These are phyloP conservation scores for Larimichthys polyactis DNA, from an alignment of 2,113 vertebrate species.

Conservation along the genomic window DNA sequence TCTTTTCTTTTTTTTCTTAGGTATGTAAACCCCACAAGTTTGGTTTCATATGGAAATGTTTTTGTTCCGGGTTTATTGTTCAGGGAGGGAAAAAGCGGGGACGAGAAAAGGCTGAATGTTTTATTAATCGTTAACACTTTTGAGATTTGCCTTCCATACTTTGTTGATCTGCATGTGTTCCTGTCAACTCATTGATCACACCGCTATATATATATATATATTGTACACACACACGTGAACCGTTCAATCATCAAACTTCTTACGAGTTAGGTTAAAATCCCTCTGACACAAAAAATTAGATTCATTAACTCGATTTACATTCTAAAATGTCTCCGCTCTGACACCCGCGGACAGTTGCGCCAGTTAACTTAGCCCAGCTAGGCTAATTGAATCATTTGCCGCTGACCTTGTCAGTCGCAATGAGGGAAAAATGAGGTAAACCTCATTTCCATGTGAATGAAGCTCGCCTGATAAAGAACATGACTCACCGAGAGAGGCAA, in stretches of 20 bases:
- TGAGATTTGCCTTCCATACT: slow-evolving; percentile 66
- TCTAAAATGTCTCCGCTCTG: slow-evolving; percentile 22
- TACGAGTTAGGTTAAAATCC: neutral
- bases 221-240: slow-evolving; percentile 12
- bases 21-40: slow-evolving; percentile 81
- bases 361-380: slow-evolving; percentile 40
- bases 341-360: slow-evolving; percentile 35
- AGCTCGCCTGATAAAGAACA: slow-evolving; percentile 67
- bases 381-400: slow-evolving; percentile 72
- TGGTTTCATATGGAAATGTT: slow-evolving; percentile 80
- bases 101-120: slow-evolving; percentile 62
- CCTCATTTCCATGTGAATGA: slow-evolving; percentile 74
- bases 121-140: slow-evolving; percentile 64
- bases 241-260: slow-evolving; percentile 8
- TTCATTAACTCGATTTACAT: slow-evolving; percentile 40
- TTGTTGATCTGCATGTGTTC: slow-evolving; percentile 78
- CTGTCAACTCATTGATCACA: slow-evolving; percentile 52
- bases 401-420: slow-evolving; percentile 74
- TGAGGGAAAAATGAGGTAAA: slow-evolving; percentile 69
- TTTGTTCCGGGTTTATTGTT: slow-evolving; percentile 50
- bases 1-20: slow-evolving; percentile 45
- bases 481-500: slow-evolving; percentile 63
- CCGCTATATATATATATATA: neutral
- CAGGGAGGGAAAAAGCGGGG: slow-evolving; percentile 58
- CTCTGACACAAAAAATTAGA: slow-evolving; percentile 1